Conservation (phyloP, 2,113 vertebrate genomes). For the Pteropus alecto region DNA sequence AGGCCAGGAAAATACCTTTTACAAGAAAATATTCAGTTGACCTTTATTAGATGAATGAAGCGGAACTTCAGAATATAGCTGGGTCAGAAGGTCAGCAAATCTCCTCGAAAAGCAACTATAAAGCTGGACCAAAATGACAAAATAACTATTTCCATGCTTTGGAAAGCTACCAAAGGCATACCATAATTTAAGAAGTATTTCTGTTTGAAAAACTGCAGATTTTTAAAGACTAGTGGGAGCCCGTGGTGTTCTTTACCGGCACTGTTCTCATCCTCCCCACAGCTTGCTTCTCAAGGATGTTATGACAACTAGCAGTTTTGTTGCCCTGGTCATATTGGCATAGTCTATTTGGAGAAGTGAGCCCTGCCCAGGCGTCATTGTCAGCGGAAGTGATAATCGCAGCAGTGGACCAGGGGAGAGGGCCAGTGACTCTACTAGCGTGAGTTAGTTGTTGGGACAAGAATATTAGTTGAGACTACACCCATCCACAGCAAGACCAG, state of each 20-base stretch:
- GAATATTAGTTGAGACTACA: background rate
- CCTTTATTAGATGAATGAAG: background rate
- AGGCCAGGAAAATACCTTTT: background rate
- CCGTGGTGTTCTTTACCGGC: background rate
- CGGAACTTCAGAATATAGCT: background rate
- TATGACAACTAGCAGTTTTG: background rate
- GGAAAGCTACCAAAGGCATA: background rate
- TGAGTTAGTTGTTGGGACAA: background rate
- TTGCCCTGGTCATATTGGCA: background rate
- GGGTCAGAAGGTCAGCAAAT: background rate
- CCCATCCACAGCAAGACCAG: background rate
- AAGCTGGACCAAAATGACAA: too few species aligned
- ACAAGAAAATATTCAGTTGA: background rate
- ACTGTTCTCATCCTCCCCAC: too few species aligned
- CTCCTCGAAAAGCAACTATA: background rate
- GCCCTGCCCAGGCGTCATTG: background rate
- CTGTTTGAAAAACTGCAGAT: background rate
- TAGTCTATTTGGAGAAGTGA: background rate
- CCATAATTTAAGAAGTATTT: background rate
- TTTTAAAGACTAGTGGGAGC: background rate
- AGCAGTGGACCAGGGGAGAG: background rate
- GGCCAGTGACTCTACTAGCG: background rate
- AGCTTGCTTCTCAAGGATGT: too few species aligned
- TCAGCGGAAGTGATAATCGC: background rate
- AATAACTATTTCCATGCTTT: background rate